A percentile compares a stretch with the other conserved stretches of the same genome.
Conservation (phyloP, 1,140 invertebrate genomes). For the Meloidogyne hapla region DNA sequence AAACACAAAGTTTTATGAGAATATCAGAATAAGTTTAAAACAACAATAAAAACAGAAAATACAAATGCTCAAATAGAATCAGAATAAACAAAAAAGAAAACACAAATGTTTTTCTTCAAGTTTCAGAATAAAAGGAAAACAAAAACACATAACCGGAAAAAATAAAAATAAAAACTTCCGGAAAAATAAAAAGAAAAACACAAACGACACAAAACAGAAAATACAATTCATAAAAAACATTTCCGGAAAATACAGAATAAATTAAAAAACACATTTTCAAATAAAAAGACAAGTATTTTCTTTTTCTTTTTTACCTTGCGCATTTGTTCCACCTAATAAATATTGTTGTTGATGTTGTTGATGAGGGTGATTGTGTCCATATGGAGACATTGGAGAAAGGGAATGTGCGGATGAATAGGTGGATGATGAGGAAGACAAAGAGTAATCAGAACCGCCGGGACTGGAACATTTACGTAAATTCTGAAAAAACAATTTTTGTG, state of each 20-base stretch:
- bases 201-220: background rate
- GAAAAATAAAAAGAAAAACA: too few relatives aligned
- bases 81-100: too few relatives aligned
- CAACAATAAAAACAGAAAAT: too few relatives aligned
- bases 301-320: background rate
- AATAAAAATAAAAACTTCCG: too few relatives aligned
- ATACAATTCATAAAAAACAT: background rate
- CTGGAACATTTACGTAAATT: conserved; percentile 23
- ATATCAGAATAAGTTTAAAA: too few relatives aligned
- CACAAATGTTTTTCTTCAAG: too few relatives aligned
- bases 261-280: background rate
- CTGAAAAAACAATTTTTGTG: background rate
- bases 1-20: too few relatives aligned
- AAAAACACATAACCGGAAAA: too few relatives aligned
- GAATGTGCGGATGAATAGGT: conserved; percentile 21
- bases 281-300: too few relatives aligned
- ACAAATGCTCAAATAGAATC: too few relatives aligned
- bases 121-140: too few relatives aligned
- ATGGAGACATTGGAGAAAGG: conserved; percentile 25
- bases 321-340: background rate
- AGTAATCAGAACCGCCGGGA: conserved; percentile 33
- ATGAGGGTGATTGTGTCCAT: conserved; percentile 8
- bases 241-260: background rate
- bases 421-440: conserved; percentile 25
- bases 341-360: conserved; percentile 6